Evolutionary conservation across 2,888 invertebrate genomes (phyloP), one percentile per base, ranked within the genome.

Genomic region (Altica lythri): DNA sequence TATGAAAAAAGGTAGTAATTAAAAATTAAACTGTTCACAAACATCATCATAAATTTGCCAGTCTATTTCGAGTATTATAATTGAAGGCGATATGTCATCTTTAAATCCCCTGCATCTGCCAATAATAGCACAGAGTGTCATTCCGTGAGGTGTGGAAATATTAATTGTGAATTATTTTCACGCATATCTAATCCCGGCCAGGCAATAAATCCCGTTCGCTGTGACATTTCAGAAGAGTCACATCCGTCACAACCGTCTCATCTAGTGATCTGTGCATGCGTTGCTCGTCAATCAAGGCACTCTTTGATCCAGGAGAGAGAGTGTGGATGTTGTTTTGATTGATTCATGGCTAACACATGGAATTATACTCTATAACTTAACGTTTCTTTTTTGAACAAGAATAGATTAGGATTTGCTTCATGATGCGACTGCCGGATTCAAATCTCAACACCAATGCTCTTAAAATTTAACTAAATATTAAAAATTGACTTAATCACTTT

Each of bases 331-430:
- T 60, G 66, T 61, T 66, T 67, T 72, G 72, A 75, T 74, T 75
- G 75, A 75, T 75, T 74, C 73, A 75, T 75, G 64, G 70, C 69
- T 59, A 69, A 72, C 75, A 75, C 72, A 72, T 75, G 75, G 72
- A 60, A 49, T 32, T 32, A 14, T 40, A 22, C 12, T 17, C 10
- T 19, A 30, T 32, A 19, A 10, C 10, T 17, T 29, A 18, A 38
- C 13, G 13, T 19, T 34, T 44, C 34, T 6, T 8, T 9, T 22
- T 17, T 56, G 62, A 65, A 61, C 64, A 58, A 62, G 62, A 62
- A 60, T 56, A 56, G 56, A 52, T 37, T 32, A 40, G 30, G 40
- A 49, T 16, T n/a, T 29, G 25, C 40, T 40, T 16, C 25, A 42
- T 42, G 9, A 25, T 25, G 25, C 6, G n/a, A n/a, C n/a, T n/a